phyloP scores from a whole-genome alignment of 2,113 vertebrate species.

The Cyprinodon tularosa region DNA sequence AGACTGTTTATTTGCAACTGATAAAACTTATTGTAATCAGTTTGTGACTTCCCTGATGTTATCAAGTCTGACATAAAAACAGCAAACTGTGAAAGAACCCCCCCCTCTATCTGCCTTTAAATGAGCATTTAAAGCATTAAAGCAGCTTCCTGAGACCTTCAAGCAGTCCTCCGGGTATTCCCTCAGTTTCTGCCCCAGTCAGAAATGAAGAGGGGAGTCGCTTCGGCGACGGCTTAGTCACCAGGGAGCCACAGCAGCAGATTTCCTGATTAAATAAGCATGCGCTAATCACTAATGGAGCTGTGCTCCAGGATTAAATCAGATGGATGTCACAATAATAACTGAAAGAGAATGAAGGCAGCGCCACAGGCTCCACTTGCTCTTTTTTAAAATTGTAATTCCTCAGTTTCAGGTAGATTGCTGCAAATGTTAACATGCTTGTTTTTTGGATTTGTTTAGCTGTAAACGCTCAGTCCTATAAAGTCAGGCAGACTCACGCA shows the following conservation, averaged over 20 bases:
- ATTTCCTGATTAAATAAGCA: slow-evolving; percentile 73
- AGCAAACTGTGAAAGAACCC: slow-evolving; percentile 36
- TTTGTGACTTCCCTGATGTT: slow-evolving; percentile 36
- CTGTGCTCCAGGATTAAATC: slow-evolving; percentile 55
- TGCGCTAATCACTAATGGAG: slow-evolving; percentile 66
- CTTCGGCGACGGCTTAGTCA: slow-evolving; percentile 61
- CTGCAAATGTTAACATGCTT: slow-evolving; percentile 2
- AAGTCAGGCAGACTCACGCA: neutral
- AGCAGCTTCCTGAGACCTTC: slow-evolving; percentile 63
- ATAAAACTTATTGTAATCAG: slow-evolving; percentile 22
- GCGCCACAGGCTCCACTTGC: slow-evolving; percentile 33
- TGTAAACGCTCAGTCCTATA: neutral
- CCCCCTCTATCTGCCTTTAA: slow-evolving; percentile 48
- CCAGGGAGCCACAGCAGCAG: slow-evolving; percentile 53
- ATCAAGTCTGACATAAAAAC: slow-evolving; percentile 55
- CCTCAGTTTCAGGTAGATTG: slow-evolving; percentile 12
- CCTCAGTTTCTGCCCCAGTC: slow-evolving; percentile 55
- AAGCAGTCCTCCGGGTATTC: slow-evolving; percentile 65
- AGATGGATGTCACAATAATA: slow-evolving; percentile 49
- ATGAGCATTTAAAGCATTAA: slow-evolving; percentile 66
- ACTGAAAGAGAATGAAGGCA: slow-evolving; percentile 38
- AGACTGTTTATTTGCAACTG: slow-evolving; percentile 23
- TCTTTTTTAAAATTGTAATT: slow-evolving; percentile 11
- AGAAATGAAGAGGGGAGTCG: slow-evolving; percentile 53
- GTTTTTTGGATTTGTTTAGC: neutral